phyloP scores from a whole-genome alignment of 2,113 vertebrate genomes.

The Ceuthmochares aereus region DNA sequence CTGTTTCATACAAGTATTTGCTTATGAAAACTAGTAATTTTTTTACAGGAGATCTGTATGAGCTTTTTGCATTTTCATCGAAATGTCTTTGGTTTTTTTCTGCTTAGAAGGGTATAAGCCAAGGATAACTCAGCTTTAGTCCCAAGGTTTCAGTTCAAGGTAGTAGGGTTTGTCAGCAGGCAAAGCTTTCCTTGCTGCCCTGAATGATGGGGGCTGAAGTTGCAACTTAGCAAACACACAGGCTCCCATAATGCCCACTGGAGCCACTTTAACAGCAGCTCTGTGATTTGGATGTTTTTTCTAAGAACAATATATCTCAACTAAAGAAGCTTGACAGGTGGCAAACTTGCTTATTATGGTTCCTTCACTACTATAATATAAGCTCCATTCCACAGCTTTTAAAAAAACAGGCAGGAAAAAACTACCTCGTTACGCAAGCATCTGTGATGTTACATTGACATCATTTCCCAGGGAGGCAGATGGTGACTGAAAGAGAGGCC shows the following conservation, averaged over 20 bases:
- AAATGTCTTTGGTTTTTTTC: not conserved
- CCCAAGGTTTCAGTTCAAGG: not conserved
- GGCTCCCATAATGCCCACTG: not conserved
- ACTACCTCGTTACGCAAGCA: not conserved
- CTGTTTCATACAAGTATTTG: not conserved
- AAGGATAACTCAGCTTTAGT: not conserved
- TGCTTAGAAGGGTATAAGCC: not conserved
- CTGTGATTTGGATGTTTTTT: not conserved
- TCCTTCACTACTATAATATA: not conserved
- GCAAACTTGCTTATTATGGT: not conserved
- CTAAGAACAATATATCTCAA: not conserved
- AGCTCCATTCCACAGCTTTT: not conserved
- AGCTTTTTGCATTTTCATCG: not conserved
- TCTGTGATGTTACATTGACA: not conserved
- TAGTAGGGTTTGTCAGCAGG: not conserved
- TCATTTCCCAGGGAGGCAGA: slow-evolving; percentile 5
- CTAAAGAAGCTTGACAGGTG: not conserved
- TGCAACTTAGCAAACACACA: not conserved
- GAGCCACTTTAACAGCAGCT: not conserved
- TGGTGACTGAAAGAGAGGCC: not conserved
- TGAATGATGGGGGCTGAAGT: not conserved
- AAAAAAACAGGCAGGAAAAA: not conserved
- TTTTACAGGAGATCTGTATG: rapidly evolving
- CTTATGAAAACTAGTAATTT: not conserved
- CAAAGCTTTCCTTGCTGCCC: not conserved